Conservation (phyloP, 2,113 vertebrate genomes). For the Rhinolophus ferrumequinum region DNA sequence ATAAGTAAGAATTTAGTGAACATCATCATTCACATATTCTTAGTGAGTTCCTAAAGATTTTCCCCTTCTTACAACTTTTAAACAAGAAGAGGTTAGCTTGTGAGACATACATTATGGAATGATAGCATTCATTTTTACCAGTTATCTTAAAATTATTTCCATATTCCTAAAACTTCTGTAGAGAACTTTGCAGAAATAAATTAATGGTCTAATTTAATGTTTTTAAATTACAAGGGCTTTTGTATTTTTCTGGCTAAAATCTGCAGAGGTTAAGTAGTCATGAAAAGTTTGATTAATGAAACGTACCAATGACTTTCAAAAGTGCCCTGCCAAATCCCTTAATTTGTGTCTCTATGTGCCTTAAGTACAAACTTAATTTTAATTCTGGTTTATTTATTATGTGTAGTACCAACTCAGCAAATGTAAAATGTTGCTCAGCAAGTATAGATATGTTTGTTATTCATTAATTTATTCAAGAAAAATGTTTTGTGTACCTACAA, state of each 20-base stretch:
- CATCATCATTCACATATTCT: background rate
- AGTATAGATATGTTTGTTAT: background rate
- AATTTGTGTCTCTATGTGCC: background rate
- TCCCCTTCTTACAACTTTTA: background rate
- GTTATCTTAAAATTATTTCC: background rate
- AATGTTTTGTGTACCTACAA: background rate
- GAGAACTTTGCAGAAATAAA: background rate
- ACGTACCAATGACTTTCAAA: background rate
- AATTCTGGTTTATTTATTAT: background rate
- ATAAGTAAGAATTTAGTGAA: background rate
- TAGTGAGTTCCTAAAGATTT: background rate
- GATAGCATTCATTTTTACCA: background rate
- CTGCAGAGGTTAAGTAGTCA: background rate
- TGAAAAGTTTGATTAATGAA: slow-evolving; percentile 19
- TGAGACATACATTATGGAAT: background rate
- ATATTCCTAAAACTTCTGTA: slow-evolving; percentile 19
- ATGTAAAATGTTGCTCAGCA: background rate
- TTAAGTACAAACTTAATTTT: background rate
- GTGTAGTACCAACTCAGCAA: slow-evolving; percentile 5
- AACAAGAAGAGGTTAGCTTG: background rate
- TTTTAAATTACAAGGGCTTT: background rate
- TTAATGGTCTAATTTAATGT: background rate
- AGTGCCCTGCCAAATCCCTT: background rate
- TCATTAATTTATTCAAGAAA: background rate
- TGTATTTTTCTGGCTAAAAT: background rate